These are phyloP conservation scores for Andrena haemorrhoa DNA, from an alignment of 2,888 invertebrate genomes.

Conservation along the genomic window DNA sequence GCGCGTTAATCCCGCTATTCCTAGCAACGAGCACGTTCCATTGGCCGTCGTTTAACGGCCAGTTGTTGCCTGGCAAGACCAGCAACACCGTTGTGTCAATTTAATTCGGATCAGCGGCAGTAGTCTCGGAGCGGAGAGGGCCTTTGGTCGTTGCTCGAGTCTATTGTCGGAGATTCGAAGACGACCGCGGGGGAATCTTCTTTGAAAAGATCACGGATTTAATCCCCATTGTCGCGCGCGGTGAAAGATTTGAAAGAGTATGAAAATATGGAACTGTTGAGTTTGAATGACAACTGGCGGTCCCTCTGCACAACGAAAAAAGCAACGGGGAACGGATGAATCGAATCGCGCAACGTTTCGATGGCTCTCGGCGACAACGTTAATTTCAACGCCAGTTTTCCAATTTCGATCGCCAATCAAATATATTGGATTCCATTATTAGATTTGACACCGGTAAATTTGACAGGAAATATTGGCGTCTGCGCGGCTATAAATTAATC, in stretches of 20 bases:
- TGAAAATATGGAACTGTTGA: not conserved
- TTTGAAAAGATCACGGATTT: constrained; percentile 23
- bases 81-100: constrained; percentile 30
- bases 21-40: constrained; percentile 15
- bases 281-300: not conserved
- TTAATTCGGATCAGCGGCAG: constrained; percentile 17
- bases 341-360: constrained; percentile 12
- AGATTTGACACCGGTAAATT: constrained; percentile 38
- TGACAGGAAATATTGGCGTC: constrained; percentile 19
- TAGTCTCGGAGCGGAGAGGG: not conserved
- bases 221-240: not conserved
- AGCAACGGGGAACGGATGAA: constrained; percentile 13
- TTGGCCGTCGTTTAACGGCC: constrained; percentile 35
- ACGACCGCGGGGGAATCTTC: constrained; percentile 38
- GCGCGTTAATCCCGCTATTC: constrained; percentile 53
- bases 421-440: constrained; percentile 34
- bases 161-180: constrained; percentile 34
- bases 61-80: constrained; percentile 27
- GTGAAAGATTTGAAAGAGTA: constrained; percentile 27
- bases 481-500: constrained; percentile 34
- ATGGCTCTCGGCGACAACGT: constrained; percentile 30
- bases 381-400: constrained; percentile 30
- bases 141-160: constrained; percentile 17
- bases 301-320: not conserved
- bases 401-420: constrained; percentile 44